These are phyloP conservation scores for Tetragnatha versicolor DNA, from an alignment of 1,140 invertebrate genomes.

Conservation along the genomic window DNA sequence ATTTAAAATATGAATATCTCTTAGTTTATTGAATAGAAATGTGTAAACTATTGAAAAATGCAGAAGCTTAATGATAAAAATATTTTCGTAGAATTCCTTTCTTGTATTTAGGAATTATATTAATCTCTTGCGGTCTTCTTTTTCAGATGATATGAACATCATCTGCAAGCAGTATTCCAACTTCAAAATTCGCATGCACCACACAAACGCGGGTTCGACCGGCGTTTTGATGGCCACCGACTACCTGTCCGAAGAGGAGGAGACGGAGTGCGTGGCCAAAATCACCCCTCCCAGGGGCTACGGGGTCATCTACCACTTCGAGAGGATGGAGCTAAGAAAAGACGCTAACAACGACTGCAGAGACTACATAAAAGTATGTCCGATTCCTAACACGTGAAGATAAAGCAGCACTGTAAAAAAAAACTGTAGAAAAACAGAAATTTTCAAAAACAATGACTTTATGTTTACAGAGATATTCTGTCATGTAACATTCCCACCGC, in stretches of 20 bases:
- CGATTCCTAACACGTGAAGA: too few relatives aligned
- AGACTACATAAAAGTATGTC: slow-evolving; percentile 45
- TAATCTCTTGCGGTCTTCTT: neutral
- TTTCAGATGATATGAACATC: slow-evolving; percentile 39
- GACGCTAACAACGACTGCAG: slow-evolving; percentile 44
- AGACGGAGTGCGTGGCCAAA: slow-evolving; percentile 27
- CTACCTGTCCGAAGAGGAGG: slow-evolving; percentile 26
- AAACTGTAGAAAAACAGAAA: too few relatives aligned
- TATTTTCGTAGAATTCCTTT: too few relatives aligned
- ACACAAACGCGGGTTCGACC: slow-evolving; percentile 33
- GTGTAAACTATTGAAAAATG: too few relatives aligned
- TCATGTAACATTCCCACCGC: too few relatives aligned
- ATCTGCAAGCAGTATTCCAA: slow-evolving; percentile 36
- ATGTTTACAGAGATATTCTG: too few relatives aligned
- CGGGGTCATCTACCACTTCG: slow-evolving; percentile 34
- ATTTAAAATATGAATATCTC: too few relatives aligned
- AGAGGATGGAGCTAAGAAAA: slow-evolving; percentile 19
- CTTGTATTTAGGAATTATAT: too few relatives aligned
- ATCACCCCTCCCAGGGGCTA: slow-evolving; percentile 40
- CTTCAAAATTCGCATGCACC: slow-evolving; percentile 48
- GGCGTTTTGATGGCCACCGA: slow-evolving; percentile 38
- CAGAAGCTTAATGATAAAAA: too few relatives aligned
- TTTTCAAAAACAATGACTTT: too few relatives aligned
- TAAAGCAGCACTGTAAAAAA: too few relatives aligned
- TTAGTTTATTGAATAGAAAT: too few relatives aligned